Evolutionary conservation across 2,797 vertebrate species (phyloP), one percentile per base, ranked within the genome.

Genomic region (Tolypeutes matacus): DNA sequence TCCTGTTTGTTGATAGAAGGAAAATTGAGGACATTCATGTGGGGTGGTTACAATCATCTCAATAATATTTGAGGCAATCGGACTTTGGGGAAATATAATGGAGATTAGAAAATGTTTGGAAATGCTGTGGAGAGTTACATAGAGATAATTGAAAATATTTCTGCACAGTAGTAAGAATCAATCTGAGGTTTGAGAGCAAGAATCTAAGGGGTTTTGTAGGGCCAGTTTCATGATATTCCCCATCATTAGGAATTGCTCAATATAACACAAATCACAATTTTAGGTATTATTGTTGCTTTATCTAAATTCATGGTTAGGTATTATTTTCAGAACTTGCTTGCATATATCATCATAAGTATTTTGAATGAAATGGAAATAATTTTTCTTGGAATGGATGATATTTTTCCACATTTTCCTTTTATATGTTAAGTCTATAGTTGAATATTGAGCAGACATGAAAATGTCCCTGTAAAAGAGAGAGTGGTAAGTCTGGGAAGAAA

Each of bases 361-460:
- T 42, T 67, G 51, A 80, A 23, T 78, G 8, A 92, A 65, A 81
- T 2, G 15, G 84, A 94, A 76, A 65, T 49, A 82, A 58, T 69
- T 91, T 86, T 1, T 89, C 12, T 73, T 89, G 18, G 9, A 78
- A 34, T 78, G 5, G 42, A 31, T 53, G 1, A 3, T 80, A 17
- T 94, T 86, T 80, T 86, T 80, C 27, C 27, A 20, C 0, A 15
- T 49, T n/a, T 17, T 29, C 7, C 2, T 89, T 70, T 15, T 72
- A 46, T 89, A 12, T 89, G 3, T 91, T 82, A 70, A 70, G n/a
- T 72, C 3, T 1, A 15, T 29, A 2, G 42, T 7, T 70, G 18
- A 46, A 23, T 64, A 69, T 93, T 95, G 34, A 94, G 25, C 60
- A 78, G 20, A 49, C 77, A n/a, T 42, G 17, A 64, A 95, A 14